Conservation (phyloP, 2,888 invertebrate genomes). For the Galerucella nymphaeae region DNA sequence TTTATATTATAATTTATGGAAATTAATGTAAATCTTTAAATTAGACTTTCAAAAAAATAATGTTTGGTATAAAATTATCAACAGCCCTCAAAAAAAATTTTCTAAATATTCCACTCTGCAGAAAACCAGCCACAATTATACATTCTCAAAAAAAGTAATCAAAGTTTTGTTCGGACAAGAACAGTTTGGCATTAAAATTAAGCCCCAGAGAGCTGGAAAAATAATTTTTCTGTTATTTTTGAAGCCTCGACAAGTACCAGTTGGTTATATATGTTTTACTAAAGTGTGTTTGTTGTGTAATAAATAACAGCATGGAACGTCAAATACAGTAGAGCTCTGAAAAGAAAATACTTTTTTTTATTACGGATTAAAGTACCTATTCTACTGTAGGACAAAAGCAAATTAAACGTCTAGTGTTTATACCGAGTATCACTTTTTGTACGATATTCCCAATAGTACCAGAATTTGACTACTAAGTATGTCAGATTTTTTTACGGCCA, state of each 20-base stretch:
- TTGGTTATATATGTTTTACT: slow-evolving; percentile 23
- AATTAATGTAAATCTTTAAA: not conserved
- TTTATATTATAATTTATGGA: not conserved
- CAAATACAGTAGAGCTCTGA: slow-evolving; percentile 4
- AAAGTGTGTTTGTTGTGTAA: slow-evolving; percentile 20
- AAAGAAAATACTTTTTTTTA: not conserved
- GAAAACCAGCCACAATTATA: slow-evolving; percentile 4
- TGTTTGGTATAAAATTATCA: not conserved
- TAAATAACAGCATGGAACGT: slow-evolving; percentile 26
- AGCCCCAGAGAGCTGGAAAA: not conserved
- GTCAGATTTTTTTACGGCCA: too few species aligned
- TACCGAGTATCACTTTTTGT: not conserved
- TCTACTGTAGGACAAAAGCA: not conserved
- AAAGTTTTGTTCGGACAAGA: slow-evolving; percentile 14
- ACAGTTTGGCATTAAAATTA: slow-evolving; percentile 6
- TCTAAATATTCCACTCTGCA: not conserved
- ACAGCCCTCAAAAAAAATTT: not conserved
- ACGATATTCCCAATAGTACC: too few species aligned
- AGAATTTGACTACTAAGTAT: too few species aligned
- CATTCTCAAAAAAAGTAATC: slow-evolving; percentile 10
- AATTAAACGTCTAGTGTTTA: not conserved
- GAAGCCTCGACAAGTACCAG: slow-evolving; percentile 11
- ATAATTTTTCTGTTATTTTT: slow-evolving; percentile 25
- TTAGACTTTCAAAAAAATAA: not conserved
- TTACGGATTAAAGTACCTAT: not conserved